Base-by-base conservation (phyloP, 2,113 vertebrate genomes). In the Emydura subglobosa region DNA sequence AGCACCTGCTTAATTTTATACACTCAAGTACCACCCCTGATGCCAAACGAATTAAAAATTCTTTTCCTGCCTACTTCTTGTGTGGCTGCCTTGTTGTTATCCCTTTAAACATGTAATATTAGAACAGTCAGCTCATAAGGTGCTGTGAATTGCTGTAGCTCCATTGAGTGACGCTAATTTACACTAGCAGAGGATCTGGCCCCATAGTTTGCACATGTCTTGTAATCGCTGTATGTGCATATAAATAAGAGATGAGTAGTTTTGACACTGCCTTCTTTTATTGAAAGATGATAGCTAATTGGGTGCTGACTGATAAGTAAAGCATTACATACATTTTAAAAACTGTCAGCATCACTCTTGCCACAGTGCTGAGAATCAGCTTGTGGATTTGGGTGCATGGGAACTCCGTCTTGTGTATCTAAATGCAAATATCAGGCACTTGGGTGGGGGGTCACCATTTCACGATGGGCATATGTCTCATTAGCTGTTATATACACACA, bases 1-100 rank as follows among this genome's bases (percentile, higher is more conserved):
- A 91, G 86, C 6, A 2, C 21, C 7, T 92, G 24, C 93, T 96
- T 92, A 42, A 86, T 82, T 95, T 87, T 88, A 82, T 91, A 89
- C 39, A 22, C 22, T 54, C 2, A 79, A 83, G 21, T 85, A 91
- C 84, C 82, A 83, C 79, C 82, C n/a, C 50, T n/a, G 29, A 12
- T 22, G 50, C 79, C 6, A 12, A 51, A 22, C 17, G 10, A 53
- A 16, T 22, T 24, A n/a, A 21, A 7, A 22, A 11, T 39, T n/a
- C 19, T 53, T 80, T 79, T 29, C 19, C 11, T 53, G 10, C 31
- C 31, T 80, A 34, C 10, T n/a, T 79, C 22, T 9, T 31, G 49
- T 80, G 31, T 80, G 17, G 8, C 79, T 53, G 49, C 79, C 50
- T 5, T 53, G 49, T 21, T 34, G 31, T 34, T 12, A 13, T 80